Evolutionary conservation across 2,888 invertebrate species (phyloP), one percentile per base, ranked within the genome.

Genomic region (Calameuta idolon): DNA sequence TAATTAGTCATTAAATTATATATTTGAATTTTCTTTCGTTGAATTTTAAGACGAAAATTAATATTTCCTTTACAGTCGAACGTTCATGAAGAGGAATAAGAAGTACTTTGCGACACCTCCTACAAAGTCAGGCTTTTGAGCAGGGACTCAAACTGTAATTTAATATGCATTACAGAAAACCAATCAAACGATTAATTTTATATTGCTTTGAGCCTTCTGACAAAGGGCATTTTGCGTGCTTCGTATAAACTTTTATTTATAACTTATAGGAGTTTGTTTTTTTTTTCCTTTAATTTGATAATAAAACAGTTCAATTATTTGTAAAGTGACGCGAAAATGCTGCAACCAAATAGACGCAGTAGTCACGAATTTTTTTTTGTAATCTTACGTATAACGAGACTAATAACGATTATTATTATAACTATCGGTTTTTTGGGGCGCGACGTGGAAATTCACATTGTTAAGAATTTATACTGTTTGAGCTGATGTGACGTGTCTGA

Each of bases 91-190:
- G 69, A 90, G 82, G 83, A 91, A 91, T 76, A 91, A 89, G 82
- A 91, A 90, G 79, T 91, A 89, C 78, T 91, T 91, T 76, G 90
- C 89, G 37, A 91, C 90, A 69, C 90, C 91, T 69, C 91, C 91
- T 30, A 89, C 89, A 77, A 90, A 88, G 82, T 81, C 81, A 82
- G 87, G 80, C 15, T 55, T 55, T 55, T 55, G 55, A 55, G 55
- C 55, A 23, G 55, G 55, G 23, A 55, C 55, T 55, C 23, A 9
- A 55, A 55, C 23, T 55, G 55, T 55, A 55, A 55, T 55, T 23
- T 55, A 55, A 55, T 23, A 55, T 55, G 55, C 55, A 55, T 55
- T 55, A 55, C 55, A 55, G 55, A 55, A 55, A 23, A 55, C 23
- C 55, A 55, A 55, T 23, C 55, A 23, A 23, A 23, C 55, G 9